Conservation (phyloP, 2,888 invertebrate species). For the Saturnia pavonia region DNA sequence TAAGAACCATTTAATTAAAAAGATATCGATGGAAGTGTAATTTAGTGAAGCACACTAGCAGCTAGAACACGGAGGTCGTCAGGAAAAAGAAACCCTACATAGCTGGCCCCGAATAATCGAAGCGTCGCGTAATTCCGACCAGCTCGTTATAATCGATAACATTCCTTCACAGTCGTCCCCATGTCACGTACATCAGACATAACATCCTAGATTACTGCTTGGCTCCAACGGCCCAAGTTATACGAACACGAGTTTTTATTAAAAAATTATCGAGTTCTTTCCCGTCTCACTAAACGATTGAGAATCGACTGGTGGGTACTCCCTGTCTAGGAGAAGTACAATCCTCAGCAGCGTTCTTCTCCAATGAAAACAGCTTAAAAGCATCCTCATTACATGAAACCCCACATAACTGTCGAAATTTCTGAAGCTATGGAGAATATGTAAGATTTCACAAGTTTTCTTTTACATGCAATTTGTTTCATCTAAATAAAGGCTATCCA, state of each 20-base stretch:
- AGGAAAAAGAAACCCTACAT: background rate
- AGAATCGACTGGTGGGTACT: too few relatives aligned
- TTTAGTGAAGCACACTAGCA: background rate
- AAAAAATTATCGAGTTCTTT: background rate
- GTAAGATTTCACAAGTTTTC: too few relatives aligned
- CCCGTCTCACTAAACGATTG: too few relatives aligned
- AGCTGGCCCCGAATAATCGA: slow-evolving; percentile 23
- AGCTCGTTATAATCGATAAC: slow-evolving; percentile 44
- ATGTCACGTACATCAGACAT: slow-evolving; percentile 68
- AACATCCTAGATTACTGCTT: slow-evolving; percentile 62
- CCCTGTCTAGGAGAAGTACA: too few relatives aligned
- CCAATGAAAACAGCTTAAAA: too few relatives aligned
- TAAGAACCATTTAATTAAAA: too few relatives aligned
- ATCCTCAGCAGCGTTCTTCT: too few relatives aligned
- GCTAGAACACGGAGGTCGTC: background rate
- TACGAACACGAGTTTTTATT: slow-evolving; percentile 9
- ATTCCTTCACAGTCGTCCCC: slow-evolving; percentile 62
- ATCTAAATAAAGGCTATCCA: too few relatives aligned
- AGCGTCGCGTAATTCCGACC: slow-evolving; percentile 27
- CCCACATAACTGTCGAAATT: too few relatives aligned
- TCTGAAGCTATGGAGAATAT: too few relatives aligned
- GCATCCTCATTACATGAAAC: too few relatives aligned
- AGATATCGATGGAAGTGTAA: background rate
- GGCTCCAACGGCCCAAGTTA: slow-evolving; percentile 34
- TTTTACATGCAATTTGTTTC: too few relatives aligned